Conservation (phyloP, 1,140 invertebrate species). For the Zaprionus lachaisei region DNA sequence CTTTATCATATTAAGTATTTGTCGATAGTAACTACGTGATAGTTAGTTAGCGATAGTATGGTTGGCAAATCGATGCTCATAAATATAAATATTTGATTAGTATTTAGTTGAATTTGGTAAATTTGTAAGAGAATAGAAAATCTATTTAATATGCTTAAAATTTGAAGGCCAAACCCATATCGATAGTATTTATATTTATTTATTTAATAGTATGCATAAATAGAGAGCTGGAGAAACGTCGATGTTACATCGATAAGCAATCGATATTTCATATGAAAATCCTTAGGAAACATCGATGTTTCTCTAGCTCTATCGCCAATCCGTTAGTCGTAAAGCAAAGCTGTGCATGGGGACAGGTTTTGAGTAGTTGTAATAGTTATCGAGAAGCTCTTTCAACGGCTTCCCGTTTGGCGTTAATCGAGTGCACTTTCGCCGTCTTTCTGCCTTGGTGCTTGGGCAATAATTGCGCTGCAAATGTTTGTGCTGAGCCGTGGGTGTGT, state of each 20-base stretch:
- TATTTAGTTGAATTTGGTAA: no score
- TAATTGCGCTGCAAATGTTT: conserved; percentile 4
- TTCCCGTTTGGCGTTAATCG: background rate
- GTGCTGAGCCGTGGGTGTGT: background rate
- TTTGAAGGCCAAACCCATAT: background rate
- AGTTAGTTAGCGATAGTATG: no score
- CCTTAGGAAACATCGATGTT: no score
- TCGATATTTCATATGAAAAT: no score
- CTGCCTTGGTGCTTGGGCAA: background rate
- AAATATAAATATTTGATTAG: no score
- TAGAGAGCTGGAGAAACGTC: no score
- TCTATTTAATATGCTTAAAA: no score
- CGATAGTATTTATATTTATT: background rate
- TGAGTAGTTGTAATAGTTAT: background rate
- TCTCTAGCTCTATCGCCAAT: background rate
- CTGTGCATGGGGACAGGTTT: background rate
- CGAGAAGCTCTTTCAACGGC: background rate
- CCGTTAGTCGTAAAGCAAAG: background rate
- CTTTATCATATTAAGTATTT: no score
- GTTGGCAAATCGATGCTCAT: no score
- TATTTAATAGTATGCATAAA: background rate
- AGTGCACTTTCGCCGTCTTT: background rate
- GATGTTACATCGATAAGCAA: no score
- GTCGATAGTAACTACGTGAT: no score
- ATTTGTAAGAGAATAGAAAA: no score